Evolutionary conservation across 2,797 vertebrate species (phyloP).

Genomic region (Champsocephalus gunnari): DNA sequence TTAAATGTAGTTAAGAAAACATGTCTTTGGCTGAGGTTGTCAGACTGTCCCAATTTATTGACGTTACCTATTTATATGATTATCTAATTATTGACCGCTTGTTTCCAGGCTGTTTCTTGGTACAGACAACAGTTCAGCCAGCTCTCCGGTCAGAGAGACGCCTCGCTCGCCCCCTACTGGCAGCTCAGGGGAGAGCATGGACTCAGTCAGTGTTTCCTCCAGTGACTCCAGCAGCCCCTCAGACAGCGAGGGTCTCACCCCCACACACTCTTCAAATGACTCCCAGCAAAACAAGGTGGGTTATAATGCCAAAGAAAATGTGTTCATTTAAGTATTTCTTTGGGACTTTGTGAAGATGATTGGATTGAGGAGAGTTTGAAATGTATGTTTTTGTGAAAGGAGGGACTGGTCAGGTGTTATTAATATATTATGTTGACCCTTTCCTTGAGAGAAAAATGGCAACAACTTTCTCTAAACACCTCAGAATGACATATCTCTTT

Average conservation of each 20-base stretch:
- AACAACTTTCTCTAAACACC: neutral
- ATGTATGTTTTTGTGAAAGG: neutral
- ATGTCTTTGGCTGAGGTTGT: neutral
- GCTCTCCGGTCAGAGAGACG: conserved; percentile 89
- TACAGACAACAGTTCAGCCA: conserved; percentile 81
- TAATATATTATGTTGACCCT: neutral
- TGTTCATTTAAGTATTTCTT: neutral
- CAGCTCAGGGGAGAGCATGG: conserved; percentile 94
- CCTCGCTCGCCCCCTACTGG: conserved; percentile 87
- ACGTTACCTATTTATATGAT: conserved; percentile 39
- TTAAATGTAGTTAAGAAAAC: neutral
- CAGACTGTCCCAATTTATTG: conserved; percentile 1
- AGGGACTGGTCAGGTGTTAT: neutral
- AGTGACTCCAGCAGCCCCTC: conserved; percentile 91
- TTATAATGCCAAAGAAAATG: neutral
- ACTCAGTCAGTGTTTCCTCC: conserved; percentile 94
- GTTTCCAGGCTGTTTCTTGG: conserved; percentile 90
- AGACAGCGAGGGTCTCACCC: conserved; percentile 83
- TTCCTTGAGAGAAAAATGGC: neutral
- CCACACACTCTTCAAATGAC: conserved; percentile 79
- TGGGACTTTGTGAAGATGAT: neutral
- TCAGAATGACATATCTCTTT: neutral
- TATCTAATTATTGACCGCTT: conserved; percentile 37
- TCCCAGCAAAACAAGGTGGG: conserved; percentile 90
- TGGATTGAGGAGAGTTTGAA: neutral